Percentiles rank a stretch among this genome's conserved stretches.
Evolutionary conservation across 1,140 invertebrate genomes (phyloP).

Genomic region (Anagrus nilaparvatae): DNA sequence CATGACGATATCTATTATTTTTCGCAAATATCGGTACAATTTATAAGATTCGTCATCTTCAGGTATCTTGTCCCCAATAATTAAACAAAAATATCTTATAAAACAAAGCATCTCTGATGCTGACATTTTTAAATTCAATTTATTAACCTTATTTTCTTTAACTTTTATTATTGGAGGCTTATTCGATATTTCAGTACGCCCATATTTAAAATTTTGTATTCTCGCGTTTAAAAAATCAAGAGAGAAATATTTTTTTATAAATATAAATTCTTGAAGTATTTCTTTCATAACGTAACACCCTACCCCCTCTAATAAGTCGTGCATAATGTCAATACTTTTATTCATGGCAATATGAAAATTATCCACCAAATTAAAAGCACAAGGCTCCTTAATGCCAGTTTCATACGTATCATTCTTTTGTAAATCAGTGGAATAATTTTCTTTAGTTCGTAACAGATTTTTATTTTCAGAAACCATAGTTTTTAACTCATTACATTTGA

Average conservation of each 20-base stretch:
- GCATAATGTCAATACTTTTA: slow-evolving; percentile 8
- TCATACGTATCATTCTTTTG: slow-evolving; percentile 2
- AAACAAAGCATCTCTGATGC: slow-evolving; percentile 14
- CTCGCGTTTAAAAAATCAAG: slow-evolving; percentile 7
- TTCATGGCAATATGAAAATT: slow-evolving; percentile 16
- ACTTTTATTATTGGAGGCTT: slow-evolving; percentile 8
- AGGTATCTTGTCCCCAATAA: slow-evolving; percentile 15
- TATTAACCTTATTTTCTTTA: slow-evolving; percentile 6
- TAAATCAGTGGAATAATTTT: slow-evolving; percentile 7
- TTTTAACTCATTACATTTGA: slow-evolving; percentile 3
- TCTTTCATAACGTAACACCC: slow-evolving; percentile 7
- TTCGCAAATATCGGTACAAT: slow-evolving; percentile 10
- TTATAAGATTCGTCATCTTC: slow-evolving; percentile 12
- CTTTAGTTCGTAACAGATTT: slow-evolving; percentile 5
- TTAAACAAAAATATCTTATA: slow-evolving; percentile 12
- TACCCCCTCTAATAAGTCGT: slow-evolving; percentile 12
- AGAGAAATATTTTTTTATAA: slow-evolving; percentile 10
- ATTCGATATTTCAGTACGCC: slow-evolving; percentile 7
- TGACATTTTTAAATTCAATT: slow-evolving; percentile 11
- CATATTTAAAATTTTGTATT: slow-evolving; percentile 8
- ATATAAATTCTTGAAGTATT: slow-evolving; percentile 5
- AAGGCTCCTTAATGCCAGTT: slow-evolving; percentile 9
- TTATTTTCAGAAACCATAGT: slow-evolving; percentile 8
- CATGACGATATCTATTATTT: slow-evolving; percentile 9
- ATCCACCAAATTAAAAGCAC: slow-evolving; percentile 10